Evolutionary conservation across 1,140 invertebrate genomes (phyloP), one percentile per base, ranked within the genome.

Genomic region (Heliconius melpomene): DNA sequence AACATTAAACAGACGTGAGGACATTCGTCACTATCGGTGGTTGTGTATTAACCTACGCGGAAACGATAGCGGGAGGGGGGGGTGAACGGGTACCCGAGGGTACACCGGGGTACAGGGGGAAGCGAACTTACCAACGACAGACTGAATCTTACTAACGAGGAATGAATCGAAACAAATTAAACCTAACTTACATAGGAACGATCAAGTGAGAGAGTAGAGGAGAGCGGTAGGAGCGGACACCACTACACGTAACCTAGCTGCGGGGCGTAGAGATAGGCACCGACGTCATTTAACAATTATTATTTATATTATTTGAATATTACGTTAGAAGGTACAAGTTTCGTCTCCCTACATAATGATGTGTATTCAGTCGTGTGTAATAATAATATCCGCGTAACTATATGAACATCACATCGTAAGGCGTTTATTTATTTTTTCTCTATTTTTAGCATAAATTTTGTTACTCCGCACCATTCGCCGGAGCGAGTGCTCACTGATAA

Each of bases 391-490:
- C 87, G 87, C 85, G 86, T 90, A 92, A 83, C 88, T 93, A 93
- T 93, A 93, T 93, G 89, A 92, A 90, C 88, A 94, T 93, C 91
- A 93, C 91, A 92, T 87, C 91, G 90, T 91, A 91, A 94, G 90
- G 91, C 90, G 83, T 88, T 86, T 40, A 40, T 46, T 46, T 40
- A 40, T 86, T 86, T 74, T 85, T 79, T 88, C 85, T 88, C 87
- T 92, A 92, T 92, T 84, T 88, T 91, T 90, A 93, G 85, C 85
- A 84, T 89, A 88, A 89, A 91, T 87, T 89, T 90, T 90, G 88
- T 87, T 84, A 87, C 85, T 86, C 85, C 89, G 90, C 92, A 90
- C 91, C 91, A 86, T 87, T 89, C 90, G 90, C 86, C 88, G 88
- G 86, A 89, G 88, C 90, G 89, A 89, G 84, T 90, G 86, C 84